Evolutionary conservation across 1,140 invertebrate genomes (phyloP), one percentile per base, ranked within the genome.

Genomic region (Aphaenogaster ashmeadi): DNA sequence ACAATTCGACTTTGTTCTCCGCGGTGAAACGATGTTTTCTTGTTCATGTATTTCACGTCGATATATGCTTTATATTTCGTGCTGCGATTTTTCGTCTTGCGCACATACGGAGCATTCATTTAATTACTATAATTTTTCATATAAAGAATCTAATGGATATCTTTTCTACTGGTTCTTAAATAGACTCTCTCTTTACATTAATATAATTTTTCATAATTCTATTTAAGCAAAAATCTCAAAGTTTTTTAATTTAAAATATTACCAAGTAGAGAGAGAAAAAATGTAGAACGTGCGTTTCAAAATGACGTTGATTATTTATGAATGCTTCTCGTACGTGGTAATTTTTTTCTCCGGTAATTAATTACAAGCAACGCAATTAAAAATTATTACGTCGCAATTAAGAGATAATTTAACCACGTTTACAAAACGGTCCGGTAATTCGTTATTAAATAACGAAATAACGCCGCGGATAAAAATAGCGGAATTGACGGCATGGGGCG

Each of bases 401-500:
- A 78, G 18, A 47, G 27, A 47, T 36, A 64, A 79, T 79, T 64
- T 7, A 44, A n/a, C 3, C 13, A 18, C 58, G n/a, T 50, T 66
- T n/a, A 64, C 27, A 6, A 56, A 66, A 47, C 27, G 6, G 11
- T 9, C 38, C 15, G 27, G 15, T 64, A 41, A 60, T 60, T 58
- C 21, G 56, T 21, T 64, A 50, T 36, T 21, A 11, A 21, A 27
- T 7, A 15, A 15, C n/a, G n/a, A 41, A 62, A n/a, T 33, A 62
- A 78, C 27, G n/a, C n/a, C 9, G 15, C 15, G 21, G 21, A 11
- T 27, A 41, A 21, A 27, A 50, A 86, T 83, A 86, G 58, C 11
- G 58, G n/a, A 60, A 87, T 87, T 87, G 58, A 88, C 3, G 60
- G 50, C 71, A 79, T 72, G 74, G 54, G 71, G 27, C 62, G 54